These are phyloP conservation scores for Diaphora mendica DNA, from an alignment of 2,888 invertebrate genomes.

Conservation along the genomic window DNA sequence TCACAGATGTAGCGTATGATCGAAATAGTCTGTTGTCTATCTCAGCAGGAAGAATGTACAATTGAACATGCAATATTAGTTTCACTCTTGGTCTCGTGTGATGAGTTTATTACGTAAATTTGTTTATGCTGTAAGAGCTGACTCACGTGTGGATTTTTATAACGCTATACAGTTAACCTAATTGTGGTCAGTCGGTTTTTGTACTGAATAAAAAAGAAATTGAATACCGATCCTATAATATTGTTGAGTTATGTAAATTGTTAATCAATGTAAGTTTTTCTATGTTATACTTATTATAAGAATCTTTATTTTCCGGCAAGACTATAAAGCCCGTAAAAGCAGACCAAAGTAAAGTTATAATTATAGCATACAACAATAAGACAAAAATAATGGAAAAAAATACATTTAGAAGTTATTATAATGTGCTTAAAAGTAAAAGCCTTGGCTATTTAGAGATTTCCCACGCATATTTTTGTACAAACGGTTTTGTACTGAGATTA, in stretches of 20 bases:
- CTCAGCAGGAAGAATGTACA: conserved; percentile 43
- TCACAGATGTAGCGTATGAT: conserved; percentile 7
- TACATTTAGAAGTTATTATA: background rate
- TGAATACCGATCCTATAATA: background rate
- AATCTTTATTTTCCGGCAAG: too few relatives aligned
- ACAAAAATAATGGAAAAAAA: background rate
- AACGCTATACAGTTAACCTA: background rate
- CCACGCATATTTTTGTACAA: conserved; percentile 5
- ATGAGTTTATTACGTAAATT: conserved; percentile 41
- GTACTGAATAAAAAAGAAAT: background rate
- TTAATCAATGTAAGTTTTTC: too few relatives aligned
- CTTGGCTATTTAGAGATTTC: conserved; percentile 7
- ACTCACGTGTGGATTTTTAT: conserved; percentile 8
- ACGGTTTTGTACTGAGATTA: background rate
- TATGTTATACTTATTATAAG: too few relatives aligned
- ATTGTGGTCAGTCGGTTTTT: conserved; percentile 7
- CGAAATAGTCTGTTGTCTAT: conserved; percentile 14
- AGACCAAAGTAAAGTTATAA: background rate
- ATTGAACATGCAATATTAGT: conserved; percentile 40
- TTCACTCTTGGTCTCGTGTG: conserved; percentile 40
- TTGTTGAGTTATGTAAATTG: background rate
- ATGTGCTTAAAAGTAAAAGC: conserved; percentile 11
- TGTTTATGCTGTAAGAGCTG: conserved; percentile 23
- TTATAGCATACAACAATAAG: background rate
- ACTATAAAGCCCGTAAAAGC: too few relatives aligned